Percentiles rank a stretch among this genome's conserved stretches.
Evolutionary conservation across 2,888 invertebrate genomes (phyloP).

Genomic region (Psylliodes chrysocephalus): DNA sequence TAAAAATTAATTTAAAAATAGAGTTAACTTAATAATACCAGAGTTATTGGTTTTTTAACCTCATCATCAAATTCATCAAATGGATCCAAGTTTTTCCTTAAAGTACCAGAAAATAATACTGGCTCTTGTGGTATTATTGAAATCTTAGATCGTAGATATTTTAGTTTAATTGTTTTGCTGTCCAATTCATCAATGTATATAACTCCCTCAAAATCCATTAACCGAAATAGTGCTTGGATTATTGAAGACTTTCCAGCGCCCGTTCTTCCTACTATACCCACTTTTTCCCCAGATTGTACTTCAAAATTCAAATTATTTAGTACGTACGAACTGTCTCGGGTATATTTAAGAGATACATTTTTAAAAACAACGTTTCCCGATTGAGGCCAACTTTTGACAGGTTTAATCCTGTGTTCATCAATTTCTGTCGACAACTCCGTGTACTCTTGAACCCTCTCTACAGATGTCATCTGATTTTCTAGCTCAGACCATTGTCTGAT

Average conservation of each 20-base stretch:
- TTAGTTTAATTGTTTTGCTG: slow-evolving; percentile 75
- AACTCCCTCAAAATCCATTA: slow-evolving; percentile 79
- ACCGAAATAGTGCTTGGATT: slow-evolving; percentile 80
- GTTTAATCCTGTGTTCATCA: slow-evolving; percentile 26
- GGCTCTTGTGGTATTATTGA: slow-evolving; percentile 90
- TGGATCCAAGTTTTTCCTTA: slow-evolving; percentile 90
- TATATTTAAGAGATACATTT: slow-evolving; percentile 77
- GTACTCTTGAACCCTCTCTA: slow-evolving; percentile 90
- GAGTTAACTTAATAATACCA: too few relatives aligned
- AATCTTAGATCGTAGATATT: slow-evolving; percentile 78
- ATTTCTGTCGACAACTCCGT: slow-evolving; percentile 73
- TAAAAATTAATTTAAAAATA: slow-evolving; percentile 34
- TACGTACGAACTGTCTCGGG: slow-evolving; percentile 75
- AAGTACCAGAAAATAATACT: slow-evolving; percentile 84
- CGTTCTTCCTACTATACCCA: slow-evolving; percentile 83
- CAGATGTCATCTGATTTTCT: slow-evolving; percentile 86
- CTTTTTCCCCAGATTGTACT: slow-evolving; percentile 74
- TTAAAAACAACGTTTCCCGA: slow-evolving; percentile 74
- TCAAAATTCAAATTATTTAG: slow-evolving; percentile 61
- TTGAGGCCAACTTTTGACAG: slow-evolving; percentile 71
- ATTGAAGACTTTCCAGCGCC: slow-evolving; percentile 84
- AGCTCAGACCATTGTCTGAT: slow-evolving; percentile 68
- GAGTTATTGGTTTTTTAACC: too few relatives aligned
- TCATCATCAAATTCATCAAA: slow-evolving; percentile 82
- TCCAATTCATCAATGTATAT: slow-evolving; percentile 84